A percentile compares a stretch with the other conserved stretches of the same genome.
These are phyloP conservation scores for Sorex maritimensis DNA, from an alignment of 2,797 vertebrate species.

Conservation along the genomic window DNA sequence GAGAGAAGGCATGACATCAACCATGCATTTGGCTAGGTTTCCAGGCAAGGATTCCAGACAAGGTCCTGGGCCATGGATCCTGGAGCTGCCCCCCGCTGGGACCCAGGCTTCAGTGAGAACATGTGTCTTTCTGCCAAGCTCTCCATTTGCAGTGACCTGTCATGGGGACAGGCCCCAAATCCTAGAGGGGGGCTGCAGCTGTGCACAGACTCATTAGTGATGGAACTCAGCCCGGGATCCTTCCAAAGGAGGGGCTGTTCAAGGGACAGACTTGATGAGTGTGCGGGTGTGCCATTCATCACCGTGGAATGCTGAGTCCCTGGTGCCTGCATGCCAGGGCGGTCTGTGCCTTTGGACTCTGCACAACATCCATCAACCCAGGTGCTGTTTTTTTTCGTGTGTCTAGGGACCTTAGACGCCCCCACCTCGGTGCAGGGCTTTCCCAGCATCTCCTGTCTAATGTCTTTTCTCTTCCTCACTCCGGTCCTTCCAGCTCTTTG, in stretches of 20 bases:
- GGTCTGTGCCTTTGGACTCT: background rate
- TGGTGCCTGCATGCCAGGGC: background rate
- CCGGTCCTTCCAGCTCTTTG: background rate
- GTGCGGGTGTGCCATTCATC: accelerated
- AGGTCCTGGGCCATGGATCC: background rate
- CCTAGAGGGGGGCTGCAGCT: background rate
- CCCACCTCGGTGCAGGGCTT: background rate
- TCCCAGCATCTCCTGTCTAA: background rate
- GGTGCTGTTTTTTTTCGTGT: background rate
- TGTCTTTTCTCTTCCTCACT: slow-evolving; percentile 23
- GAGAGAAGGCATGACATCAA: background rate
- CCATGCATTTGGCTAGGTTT: background rate
- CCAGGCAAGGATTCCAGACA: background rate
- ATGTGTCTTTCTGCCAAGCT: background rate
- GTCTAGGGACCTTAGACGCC: accelerated
- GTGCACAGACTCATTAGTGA: background rate
- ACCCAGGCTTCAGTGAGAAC: background rate
- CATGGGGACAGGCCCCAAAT: background rate
- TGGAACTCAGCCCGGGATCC: accelerated
- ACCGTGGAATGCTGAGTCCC: accelerated
- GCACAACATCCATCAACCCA: slow-evolving; percentile 29
- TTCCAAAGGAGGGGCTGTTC: background rate
- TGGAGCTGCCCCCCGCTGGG: background rate
- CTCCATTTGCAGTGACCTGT: background rate
- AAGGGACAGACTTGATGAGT: background rate